Base-by-base conservation (phyloP, 2,888 invertebrate species). In the Caenorhabditis sp. region DNA sequence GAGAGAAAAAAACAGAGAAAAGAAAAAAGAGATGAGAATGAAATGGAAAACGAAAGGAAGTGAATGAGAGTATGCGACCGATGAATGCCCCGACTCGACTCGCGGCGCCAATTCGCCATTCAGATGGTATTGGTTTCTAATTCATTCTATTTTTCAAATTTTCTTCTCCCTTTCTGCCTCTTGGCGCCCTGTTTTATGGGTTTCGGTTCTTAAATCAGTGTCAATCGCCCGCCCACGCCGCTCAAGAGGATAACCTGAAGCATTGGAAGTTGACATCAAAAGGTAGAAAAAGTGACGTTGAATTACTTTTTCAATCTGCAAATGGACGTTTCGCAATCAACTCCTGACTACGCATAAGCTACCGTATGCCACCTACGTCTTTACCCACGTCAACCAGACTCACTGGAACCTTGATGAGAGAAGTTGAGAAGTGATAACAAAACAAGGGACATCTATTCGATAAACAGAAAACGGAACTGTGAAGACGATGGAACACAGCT, bases 401-500 rank as follows among this genome's bases (percentile, higher is more conserved):
- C 8, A 9, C n/a, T 56, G 72, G 72, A 64, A 72, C 64, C n/a
- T n/a, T n/a, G n/a, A n/a, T n/a, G n/a, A n/a, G n/a, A n/a, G n/a
- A n/a, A n/a, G n/a, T n/a, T n/a, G n/a, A n/a, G n/a, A n/a, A n/a
- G n/a, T n/a, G n/a, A n/a, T n/a, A n/a, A n/a, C n/a, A n/a, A n/a
- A n/a, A n/a, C n/a, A n/a, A n/a, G n/a, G n/a, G n/a, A n/a, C n/a
- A n/a, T n/a, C n/a, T n/a, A n/a, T n/a, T n/a, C n/a, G n/a, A n/a
- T n/a, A n/a, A n/a, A n/a, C n/a, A n/a, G n/a, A n/a, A n/a, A n/a
- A n/a, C n/a, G 47, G 62, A 44, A 62, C 61, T 50, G 69, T 61
- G 58, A 60, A 22, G 37, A 28, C 32, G 26, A 51, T 24, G 50
- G 60, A 61, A 71, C 55, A 50, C 71, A 71, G 55, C 55, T 62